phyloP scores from a whole-genome alignment of 2,797 vertebrate genomes.

The Chaunax sp. region DNA sequence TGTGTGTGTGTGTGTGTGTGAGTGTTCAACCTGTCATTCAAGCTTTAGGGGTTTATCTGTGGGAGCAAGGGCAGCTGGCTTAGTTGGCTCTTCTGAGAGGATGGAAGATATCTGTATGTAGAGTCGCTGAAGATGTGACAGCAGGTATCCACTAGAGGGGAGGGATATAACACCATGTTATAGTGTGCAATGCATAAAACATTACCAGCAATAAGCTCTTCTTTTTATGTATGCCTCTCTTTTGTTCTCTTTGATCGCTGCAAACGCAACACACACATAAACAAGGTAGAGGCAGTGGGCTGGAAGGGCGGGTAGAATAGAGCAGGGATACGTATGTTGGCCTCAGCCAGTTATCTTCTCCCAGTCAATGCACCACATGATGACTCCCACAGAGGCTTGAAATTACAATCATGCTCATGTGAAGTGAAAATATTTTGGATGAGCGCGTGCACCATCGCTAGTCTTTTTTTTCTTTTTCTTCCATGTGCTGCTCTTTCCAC shows the following conservation, averaged over 20 bases:
- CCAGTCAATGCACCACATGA: constrained; percentile 69
- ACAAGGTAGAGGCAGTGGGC: constrained; percentile 41
- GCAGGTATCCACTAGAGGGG: constrained; percentile 71
- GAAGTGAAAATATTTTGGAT: constrained; percentile 72
- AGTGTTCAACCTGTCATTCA: constrained; percentile 66
- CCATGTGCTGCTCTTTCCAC: constrained; percentile 22
- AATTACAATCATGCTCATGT: constrained; percentile 71
- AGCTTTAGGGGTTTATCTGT: constrained; percentile 75
- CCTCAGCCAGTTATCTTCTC: constrained; percentile 63
- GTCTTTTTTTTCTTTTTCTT: not conserved
- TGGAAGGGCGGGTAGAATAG: constrained; percentile 63
- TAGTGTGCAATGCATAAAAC: constrained; percentile 71
- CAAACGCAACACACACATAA: constrained; percentile 17
- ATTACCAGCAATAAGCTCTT: constrained; percentile 59
- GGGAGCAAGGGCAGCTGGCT: constrained; percentile 68
- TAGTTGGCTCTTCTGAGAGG: constrained; percentile 66
- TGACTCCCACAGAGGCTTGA: constrained; percentile 67
- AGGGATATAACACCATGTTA: constrained; percentile 69
- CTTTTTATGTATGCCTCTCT: constrained; percentile 45
- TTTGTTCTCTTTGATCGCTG: constrained; percentile 51
- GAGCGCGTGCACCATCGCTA: constrained; percentile 36
- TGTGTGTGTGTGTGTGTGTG: constrained; percentile 31
- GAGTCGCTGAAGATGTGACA: constrained; percentile 66
- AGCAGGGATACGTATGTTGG: constrained; percentile 34
- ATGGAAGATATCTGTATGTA: constrained; percentile 62